Conservation (phyloP, 2,113 vertebrate genomes). For the Xenus cinereus region DNA sequence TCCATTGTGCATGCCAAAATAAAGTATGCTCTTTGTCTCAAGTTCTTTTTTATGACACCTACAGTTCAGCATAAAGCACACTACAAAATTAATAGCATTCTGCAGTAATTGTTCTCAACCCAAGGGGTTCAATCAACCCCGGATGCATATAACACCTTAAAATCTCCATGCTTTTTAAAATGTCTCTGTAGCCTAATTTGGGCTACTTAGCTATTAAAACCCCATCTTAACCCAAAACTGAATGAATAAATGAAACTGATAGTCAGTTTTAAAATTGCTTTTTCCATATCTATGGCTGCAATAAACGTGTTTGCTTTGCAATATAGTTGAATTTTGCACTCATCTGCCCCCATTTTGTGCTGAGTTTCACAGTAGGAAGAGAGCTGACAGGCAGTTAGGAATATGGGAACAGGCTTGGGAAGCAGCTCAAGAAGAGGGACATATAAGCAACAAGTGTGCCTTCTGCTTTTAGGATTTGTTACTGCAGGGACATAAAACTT, state of each 20-base stretch:
- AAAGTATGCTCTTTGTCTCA: background rate
- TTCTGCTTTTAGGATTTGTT: constrained; percentile 9
- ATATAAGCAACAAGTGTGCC: background rate
- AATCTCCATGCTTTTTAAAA: background rate
- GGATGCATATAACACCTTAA: background rate
- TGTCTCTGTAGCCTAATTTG: background rate
- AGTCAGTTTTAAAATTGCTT: background rate
- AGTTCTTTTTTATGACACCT: background rate
- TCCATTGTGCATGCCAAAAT: background rate
- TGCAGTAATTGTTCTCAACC: background rate
- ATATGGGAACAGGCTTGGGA: background rate
- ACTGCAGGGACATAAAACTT: constrained; percentile 5
- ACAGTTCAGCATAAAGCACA: background rate
- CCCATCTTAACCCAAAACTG: background rate
- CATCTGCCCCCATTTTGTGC: background rate
- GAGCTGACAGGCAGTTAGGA: background rate
- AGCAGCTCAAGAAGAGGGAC: background rate
- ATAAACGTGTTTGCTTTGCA: background rate
- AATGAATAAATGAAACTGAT: background rate
- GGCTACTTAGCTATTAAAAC: background rate
- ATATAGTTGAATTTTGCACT: background rate
- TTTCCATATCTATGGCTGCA: background rate
- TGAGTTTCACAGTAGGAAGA: background rate
- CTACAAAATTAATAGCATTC: background rate
- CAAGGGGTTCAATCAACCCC: background rate